Percentiles rank a stretch among this genome's conserved stretches.
Conservation (phyloP, 2,113 vertebrate genomes). For the Ciconia maguari region DNA sequence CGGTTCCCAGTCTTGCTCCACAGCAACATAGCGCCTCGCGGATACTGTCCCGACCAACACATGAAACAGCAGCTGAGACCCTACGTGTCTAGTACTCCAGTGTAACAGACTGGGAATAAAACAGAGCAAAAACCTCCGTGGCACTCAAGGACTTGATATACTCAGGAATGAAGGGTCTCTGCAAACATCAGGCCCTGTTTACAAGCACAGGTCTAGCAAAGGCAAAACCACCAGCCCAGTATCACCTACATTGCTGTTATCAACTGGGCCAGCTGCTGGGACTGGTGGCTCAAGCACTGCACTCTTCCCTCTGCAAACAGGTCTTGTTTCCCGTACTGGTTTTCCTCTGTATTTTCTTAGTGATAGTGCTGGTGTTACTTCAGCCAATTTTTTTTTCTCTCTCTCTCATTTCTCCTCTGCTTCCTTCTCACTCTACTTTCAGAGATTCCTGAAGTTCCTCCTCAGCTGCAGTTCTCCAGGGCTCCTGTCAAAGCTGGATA, state of each 20-base stretch:
- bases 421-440: neutral
- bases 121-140: neutral
- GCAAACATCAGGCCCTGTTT: accelerated
- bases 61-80: neutral
- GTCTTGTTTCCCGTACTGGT: accelerated
- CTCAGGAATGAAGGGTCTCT: neutral
- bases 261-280: neutral
- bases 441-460: neutral
- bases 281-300: neutral
- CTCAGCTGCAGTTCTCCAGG: neutral
- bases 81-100: accelerated
- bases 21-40: neutral
- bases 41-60: accelerated
- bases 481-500: neutral
- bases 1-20: neutral
- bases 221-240: neutral
- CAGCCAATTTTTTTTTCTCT: neutral
- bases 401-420: neutral
- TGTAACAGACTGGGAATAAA: neutral
- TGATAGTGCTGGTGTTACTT: neutral
- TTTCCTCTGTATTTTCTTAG: neutral
- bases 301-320: neutral
- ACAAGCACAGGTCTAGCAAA: neutral
- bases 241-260: neutral
- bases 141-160: neutral